Evolutionary conservation across 2,888 invertebrate genomes (phyloP), one percentile per base, ranked within the genome.

Genomic region (Ptychoptera albimana): DNA sequence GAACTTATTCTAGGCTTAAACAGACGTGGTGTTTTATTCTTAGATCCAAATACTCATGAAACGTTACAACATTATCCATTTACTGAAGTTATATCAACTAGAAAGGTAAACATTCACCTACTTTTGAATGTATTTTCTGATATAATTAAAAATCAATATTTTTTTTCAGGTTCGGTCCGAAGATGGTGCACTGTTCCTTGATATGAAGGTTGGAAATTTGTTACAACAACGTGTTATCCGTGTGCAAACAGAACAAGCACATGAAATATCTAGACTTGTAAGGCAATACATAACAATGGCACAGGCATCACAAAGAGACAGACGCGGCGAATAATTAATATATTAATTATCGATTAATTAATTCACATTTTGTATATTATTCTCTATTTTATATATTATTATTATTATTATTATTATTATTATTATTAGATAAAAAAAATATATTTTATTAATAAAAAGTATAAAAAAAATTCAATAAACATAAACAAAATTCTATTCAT

Each of bases 161-260:
- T 43, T 43, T 15, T 23, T 48, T 15, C 58, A 76, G 76, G 81
- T 82, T 30, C 76, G 89, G 49, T 88, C 88, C 0, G 92, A 92
- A 57, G 89, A 91, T 61, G 91, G 91, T 50, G 82, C 87, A 2
- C 71, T 93, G 48, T 92, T 79, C 68, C 72, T 97, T 63, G 96
- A 97, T 69, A 86, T 97, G 82, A 96, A 96, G 66, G 88, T 92
- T 58, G 94, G 96, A 31, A 93, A 94, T 60, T 71, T 96, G 58
- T 83, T 94, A 77, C 91, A 92, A 63, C 94, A 94, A 68, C 78
- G 89, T 53, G 91, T 94, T 56, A 89, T 92, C 49, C 74, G 94
- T 54, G 77, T 97, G 53, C 94, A 96, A 63, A 97, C 96, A 1
- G 93, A 96, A 67, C 88, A 97, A 69, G 96, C 96, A 35, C 92